These are phyloP conservation scores for Dendrolimus pini DNA, from an alignment of 2,888 invertebrate genomes.

Conservation along the genomic window DNA sequence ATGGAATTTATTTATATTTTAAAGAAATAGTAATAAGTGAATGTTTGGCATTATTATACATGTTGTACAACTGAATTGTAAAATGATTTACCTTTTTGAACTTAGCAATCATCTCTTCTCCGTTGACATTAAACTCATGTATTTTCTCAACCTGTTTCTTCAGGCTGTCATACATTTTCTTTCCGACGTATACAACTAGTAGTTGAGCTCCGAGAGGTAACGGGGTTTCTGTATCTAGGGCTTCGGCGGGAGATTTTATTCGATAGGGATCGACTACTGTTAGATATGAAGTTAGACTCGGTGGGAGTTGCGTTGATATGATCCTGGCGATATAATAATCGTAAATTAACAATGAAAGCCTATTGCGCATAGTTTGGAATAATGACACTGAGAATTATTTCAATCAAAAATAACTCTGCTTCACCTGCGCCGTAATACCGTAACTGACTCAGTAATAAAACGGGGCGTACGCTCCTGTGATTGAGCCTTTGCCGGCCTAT, in stretches of 20 bases:
- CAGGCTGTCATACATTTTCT: slow-evolving; percentile 76
- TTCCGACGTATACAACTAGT: slow-evolving; percentile 84
- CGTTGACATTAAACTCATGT: slow-evolving; percentile 54
- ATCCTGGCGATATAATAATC: slow-evolving; percentile 74
- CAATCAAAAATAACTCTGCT: too few species aligned
- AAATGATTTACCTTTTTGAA: slow-evolving; percentile 49
- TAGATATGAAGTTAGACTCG: slow-evolving; percentile 85
- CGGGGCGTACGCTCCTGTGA: too few species aligned
- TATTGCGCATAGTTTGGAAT: too few species aligned
- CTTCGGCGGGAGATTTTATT: slow-evolving; percentile 88
- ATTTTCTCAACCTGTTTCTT: slow-evolving; percentile 46
- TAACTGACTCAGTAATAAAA: too few species aligned
- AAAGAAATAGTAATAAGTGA: too few species aligned
- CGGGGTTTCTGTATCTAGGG: slow-evolving; percentile 79
- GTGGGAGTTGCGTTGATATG: slow-evolving; percentile 86
- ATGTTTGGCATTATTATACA: too few species aligned
- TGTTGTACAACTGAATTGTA: too few species aligned
- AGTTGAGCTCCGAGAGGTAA: slow-evolving; percentile 89
- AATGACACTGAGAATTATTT: too few species aligned
- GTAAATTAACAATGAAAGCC: too few species aligned
- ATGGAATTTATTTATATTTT: too few species aligned
- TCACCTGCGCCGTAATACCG: too few species aligned
- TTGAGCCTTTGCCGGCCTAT: too few species aligned
- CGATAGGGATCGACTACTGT: slow-evolving; percentile 89
- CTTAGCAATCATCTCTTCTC: slow-evolving; percentile 58